Evolutionary conservation across 2,888 invertebrate species (phyloP).

Genomic region (Pristionchus arcanus): DNA sequence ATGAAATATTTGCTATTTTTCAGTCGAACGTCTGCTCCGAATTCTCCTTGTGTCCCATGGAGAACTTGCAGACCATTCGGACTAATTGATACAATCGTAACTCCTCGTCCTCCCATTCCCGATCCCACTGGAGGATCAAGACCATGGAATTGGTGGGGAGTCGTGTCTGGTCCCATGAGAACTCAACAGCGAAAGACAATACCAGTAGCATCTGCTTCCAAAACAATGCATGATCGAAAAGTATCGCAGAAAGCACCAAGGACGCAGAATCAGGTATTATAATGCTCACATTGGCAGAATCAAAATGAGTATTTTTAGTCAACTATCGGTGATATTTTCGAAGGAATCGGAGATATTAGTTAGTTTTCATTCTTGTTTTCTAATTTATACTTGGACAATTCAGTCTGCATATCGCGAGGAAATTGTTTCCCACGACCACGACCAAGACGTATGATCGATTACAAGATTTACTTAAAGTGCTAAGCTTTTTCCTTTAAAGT

Average conservation of each 20-base stretch:
- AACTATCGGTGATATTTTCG: not conserved
- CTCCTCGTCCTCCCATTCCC: not conserved
- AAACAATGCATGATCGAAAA: not conserved
- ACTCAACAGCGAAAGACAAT: not conserved
- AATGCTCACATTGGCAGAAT: not conserved
- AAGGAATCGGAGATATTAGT: not conserved
- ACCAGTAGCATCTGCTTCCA: not conserved
- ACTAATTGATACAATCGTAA: not conserved
- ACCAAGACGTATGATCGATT: not conserved
- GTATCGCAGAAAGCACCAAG: not conserved
- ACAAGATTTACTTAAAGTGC: too few relatives aligned
- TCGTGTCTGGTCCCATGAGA: not conserved
- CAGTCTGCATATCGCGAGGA: not conserved
- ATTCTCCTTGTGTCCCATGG: not conserved
- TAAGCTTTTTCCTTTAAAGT: too few relatives aligned
- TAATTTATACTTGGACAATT: not conserved
- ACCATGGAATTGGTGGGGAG: not conserved
- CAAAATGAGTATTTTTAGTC: not conserved
- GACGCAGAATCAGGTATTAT: not conserved
- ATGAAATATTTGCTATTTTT: not conserved
- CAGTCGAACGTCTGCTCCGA: not conserved
- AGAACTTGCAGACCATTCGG: not conserved
- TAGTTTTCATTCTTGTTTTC: not conserved
- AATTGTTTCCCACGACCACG: not conserved
- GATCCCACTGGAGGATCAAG: not conserved